Conservation (phyloP, 2,888 invertebrate genomes). For the Mimachlamys varia region DNA sequence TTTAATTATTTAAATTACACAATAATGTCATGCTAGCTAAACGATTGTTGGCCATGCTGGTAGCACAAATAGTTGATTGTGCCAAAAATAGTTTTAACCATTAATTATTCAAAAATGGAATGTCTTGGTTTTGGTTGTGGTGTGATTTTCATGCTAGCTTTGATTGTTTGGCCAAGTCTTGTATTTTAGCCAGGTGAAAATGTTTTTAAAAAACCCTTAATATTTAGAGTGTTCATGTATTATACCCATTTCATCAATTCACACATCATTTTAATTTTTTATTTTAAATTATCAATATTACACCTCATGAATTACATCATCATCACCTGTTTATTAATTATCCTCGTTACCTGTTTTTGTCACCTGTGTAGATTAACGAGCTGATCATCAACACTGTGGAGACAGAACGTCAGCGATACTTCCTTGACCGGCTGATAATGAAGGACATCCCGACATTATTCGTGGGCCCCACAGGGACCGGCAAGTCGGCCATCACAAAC, state of each 20-base stretch:
- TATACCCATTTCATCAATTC: neutral
- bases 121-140: neutral
- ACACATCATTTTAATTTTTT: neutral
- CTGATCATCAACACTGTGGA: slow-evolving; percentile 79
- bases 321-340: neutral
- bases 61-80: neutral
- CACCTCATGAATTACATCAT: neutral
- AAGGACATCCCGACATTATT: slow-evolving; percentile 74
- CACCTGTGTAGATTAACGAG: slow-evolving; percentile 70
- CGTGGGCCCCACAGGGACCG: slow-evolving; percentile 81
- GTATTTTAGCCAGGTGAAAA: neutral
- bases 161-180: neutral
- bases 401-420: slow-evolving; percentile 78
- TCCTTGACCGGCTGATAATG: slow-evolving; percentile 74
- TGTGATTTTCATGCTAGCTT: neutral
- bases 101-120: neutral
- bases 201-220: neutral
- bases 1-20: neutral
- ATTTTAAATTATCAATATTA: neutral
- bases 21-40: neutral
- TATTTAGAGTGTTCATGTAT: too few relatives aligned
- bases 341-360: neutral
- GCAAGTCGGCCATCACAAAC: slow-evolving; percentile 80
- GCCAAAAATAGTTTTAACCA: neutral
- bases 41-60: neutral